Conservation (phyloP, 2,797 vertebrate species). For the Thunnus albacares region DNA sequence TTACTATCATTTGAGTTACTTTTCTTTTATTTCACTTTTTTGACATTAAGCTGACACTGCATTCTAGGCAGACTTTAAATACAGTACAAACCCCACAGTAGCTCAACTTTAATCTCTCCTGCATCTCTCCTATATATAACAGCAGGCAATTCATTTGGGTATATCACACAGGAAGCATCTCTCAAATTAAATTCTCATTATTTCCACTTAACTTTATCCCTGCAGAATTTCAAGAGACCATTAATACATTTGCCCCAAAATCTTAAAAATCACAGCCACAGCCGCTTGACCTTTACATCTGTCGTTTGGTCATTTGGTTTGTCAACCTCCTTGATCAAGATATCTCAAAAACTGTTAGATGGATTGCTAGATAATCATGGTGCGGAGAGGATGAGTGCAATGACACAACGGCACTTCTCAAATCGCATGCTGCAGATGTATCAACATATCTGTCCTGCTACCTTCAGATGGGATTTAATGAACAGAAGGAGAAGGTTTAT, state of each 20-base stretch:
- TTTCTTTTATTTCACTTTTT: slow-evolving; percentile 35
- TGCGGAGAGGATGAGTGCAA: neutral
- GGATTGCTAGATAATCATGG: neutral
- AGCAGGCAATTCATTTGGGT: neutral
- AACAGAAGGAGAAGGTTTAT: too few species aligned
- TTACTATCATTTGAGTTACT: slow-evolving; percentile 26
- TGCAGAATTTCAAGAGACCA: neutral
- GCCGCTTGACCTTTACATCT: neutral
- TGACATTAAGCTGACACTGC: slow-evolving; percentile 46
- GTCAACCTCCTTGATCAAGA: neutral
- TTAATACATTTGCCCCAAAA: neutral
- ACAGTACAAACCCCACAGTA: slow-evolving; percentile 1
- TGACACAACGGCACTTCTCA: neutral
- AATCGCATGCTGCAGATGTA: too few species aligned
- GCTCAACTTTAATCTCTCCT: slow-evolving; percentile 15
- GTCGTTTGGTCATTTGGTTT: neutral
- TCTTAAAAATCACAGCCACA: neutral
- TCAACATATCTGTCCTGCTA: too few species aligned
- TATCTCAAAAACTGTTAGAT: neutral
- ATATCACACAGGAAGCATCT: neutral
- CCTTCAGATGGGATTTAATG: too few species aligned
- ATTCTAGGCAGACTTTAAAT: slow-evolving; percentile 3
- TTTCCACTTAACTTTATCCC: neutral
- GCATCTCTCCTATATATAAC: neutral
- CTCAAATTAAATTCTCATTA: neutral